Conservation (phyloP, 23 tunicate species). For the Halocynthia aurantium region DNA sequence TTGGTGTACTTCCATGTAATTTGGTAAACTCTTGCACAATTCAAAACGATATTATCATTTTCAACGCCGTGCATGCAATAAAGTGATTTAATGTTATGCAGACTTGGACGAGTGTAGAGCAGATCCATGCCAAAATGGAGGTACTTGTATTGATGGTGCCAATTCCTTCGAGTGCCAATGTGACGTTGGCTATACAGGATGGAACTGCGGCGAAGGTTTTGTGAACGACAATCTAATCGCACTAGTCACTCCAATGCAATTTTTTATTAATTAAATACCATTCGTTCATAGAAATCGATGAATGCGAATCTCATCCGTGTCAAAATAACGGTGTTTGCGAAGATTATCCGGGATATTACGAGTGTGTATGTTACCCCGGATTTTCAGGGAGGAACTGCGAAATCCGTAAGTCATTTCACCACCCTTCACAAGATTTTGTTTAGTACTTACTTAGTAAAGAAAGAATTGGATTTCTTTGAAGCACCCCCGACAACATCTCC, state of each 20-base stretch:
- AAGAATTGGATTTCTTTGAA: too few species aligned
- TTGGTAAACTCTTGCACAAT: too few species aligned
- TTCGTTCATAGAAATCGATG: conserved; percentile 50
- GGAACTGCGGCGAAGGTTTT: conserved; percentile 26
- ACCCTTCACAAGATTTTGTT: too few species aligned
- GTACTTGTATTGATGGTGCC: conserved; percentile 20
- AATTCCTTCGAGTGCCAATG: conserved; percentile 32
- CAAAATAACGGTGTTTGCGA: conserved; percentile 74
- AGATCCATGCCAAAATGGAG: conserved; percentile 26
- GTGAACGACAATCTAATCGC: not conserved
- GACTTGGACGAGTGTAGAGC: conserved; percentile 49
- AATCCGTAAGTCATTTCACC: conserved; percentile 36
- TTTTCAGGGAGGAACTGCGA: conserved; percentile 63
- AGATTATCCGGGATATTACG: conserved; percentile 41
- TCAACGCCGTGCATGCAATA: too few species aligned
- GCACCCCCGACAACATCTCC: too few species aligned
- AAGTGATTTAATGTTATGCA: not conserved
- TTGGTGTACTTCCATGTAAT: too few species aligned
- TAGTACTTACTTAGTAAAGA: too few species aligned
- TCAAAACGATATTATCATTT: too few species aligned
- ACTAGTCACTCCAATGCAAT: not conserved
- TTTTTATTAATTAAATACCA: not conserved
- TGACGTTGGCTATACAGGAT: conserved; percentile 27
- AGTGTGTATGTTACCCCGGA: conserved; percentile 71
- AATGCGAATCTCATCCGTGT: conserved; percentile 72